These are phyloP conservation scores for Cerceris ruficornis DNA, from an alignment of 2,888 invertebrate species.

Conservation along the genomic window DNA sequence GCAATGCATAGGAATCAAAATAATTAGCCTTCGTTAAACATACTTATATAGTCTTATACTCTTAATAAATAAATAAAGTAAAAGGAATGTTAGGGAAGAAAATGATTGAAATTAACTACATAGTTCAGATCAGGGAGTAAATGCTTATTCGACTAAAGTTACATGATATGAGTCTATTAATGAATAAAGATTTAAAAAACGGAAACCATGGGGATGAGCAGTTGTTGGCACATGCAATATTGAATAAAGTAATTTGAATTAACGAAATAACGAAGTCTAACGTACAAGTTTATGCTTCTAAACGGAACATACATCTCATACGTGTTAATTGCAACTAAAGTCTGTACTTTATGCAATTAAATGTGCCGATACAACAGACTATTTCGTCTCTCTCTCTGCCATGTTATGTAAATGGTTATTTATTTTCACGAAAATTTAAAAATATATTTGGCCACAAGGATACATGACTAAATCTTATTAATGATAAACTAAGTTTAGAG, in stretches of 20 bases:
- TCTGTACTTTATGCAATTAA: constrained; percentile 15
- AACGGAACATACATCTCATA: constrained; percentile 11
- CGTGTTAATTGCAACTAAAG: constrained; percentile 18
- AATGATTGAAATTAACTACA: constrained; percentile 42
- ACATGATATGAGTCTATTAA: constrained; percentile 30
- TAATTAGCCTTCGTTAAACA: constrained; percentile 21
- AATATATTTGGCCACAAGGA: constrained; percentile 24
- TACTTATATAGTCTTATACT: constrained; percentile 68
- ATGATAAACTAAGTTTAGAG: constrained; percentile 20
- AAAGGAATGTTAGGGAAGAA: constrained; percentile 72
- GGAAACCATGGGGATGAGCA: constrained; percentile 32
- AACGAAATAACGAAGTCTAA: constrained; percentile 11
- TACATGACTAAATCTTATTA: constrained; percentile 14
- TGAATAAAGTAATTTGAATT: constrained; percentile 16
- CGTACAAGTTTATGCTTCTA: constrained; percentile 10
- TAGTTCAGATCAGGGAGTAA: constrained; percentile 38
- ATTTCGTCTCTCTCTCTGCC: constrained; percentile 58
- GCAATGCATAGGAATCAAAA: not conserved
- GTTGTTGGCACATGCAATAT: constrained; percentile 38
- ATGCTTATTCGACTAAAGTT: constrained; percentile 45
- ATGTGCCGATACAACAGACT: constrained; percentile 38
- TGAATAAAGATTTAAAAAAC: constrained; percentile 26
- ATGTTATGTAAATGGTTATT: constrained; percentile 27
- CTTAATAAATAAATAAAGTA: constrained; percentile 75
- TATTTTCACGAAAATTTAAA: constrained; percentile 14